Conservation (phyloP, 2,888 invertebrate genomes). For the Cremastinae sp. region DNA sequence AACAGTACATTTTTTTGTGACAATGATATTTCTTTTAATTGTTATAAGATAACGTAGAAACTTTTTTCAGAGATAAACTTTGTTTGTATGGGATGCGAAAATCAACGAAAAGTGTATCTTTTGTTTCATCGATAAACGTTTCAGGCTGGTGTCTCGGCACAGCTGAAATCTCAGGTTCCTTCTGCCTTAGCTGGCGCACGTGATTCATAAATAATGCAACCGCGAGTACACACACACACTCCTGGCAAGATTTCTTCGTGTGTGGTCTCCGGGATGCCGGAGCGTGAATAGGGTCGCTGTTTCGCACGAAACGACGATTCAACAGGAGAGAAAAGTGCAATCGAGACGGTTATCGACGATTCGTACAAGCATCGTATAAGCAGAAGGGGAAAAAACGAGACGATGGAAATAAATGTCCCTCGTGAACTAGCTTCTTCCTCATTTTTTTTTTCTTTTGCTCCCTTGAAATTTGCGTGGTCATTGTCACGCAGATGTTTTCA, state of each 20-base stretch:
- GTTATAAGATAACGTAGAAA: no score
- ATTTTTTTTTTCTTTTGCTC: not conserved
- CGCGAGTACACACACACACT: constrained; percentile 31
- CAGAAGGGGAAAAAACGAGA: constrained; percentile 25
- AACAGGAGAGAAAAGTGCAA: constrained; percentile 49
- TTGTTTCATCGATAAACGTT: constrained; percentile 72
- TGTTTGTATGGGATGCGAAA: constrained; percentile 49
- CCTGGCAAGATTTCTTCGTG: constrained; percentile 37
- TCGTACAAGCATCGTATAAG: constrained; percentile 35
- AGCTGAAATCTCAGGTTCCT: constrained; percentile 74
- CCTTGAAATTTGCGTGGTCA: constrained; percentile 2
- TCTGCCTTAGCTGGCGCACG: constrained; percentile 68
- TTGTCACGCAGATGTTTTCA: constrained; percentile 48
- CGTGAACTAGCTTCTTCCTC: not conserved
- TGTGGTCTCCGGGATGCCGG: constrained; percentile 31
- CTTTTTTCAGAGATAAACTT: no score
- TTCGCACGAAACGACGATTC: constrained; percentile 57
- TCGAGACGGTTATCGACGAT: constrained; percentile 55
- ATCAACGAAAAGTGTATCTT: constrained; percentile 66
- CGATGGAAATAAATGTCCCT: constrained; percentile 1
- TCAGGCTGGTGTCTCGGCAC: constrained; percentile 61
- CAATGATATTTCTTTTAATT: not conserved
- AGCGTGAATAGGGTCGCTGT: constrained; percentile 42
- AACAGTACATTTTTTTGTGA: not conserved
- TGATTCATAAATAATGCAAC: constrained; percentile 76